Percentiles rank a stretch among this genome's conserved stretches.
Evolutionary conservation across 2,113 vertebrate species (phyloP).

Genomic region (Gopherus evgoodei): DNA sequence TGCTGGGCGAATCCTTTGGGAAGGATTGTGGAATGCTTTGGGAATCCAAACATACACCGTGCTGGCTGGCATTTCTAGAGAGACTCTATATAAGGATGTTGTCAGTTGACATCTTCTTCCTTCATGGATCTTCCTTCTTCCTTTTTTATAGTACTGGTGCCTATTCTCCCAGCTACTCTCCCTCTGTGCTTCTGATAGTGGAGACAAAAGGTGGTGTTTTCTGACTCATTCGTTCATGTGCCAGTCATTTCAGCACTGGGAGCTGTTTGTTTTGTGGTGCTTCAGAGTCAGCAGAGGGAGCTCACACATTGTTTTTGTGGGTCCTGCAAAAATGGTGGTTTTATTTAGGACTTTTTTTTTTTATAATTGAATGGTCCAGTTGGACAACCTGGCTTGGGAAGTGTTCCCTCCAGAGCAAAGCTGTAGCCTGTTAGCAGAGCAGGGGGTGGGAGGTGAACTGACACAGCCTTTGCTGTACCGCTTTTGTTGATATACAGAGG

Average conservation of each 20-base stretch:
- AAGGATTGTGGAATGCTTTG: neutral
- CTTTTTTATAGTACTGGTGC: neutral
- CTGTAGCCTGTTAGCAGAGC: neutral
- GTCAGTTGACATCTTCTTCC: neutral
- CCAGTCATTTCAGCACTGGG: neutral
- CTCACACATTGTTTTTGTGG: neutral
- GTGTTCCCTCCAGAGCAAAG: neutral
- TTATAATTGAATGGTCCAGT: neutral
- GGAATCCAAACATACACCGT: neutral
- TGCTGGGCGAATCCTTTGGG: neutral
- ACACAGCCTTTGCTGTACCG: constrained; percentile 5
- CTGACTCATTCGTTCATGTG: neutral
- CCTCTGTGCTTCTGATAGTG: neutral
- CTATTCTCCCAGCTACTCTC: constrained; percentile 11
- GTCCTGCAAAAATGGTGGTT: neutral
- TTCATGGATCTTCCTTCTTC: neutral
- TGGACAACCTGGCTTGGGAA: neutral
- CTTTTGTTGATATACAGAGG: neutral
- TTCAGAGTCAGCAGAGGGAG: neutral
- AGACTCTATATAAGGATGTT: neutral
- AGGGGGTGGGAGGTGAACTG: neutral
- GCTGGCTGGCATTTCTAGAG: neutral
- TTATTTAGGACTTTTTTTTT: neutral
- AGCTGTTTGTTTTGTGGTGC: neutral
- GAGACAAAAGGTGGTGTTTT: neutral